Conservation (phyloP, 1,140 invertebrate genomes). For the Panagrolaimus sp. region DNA sequence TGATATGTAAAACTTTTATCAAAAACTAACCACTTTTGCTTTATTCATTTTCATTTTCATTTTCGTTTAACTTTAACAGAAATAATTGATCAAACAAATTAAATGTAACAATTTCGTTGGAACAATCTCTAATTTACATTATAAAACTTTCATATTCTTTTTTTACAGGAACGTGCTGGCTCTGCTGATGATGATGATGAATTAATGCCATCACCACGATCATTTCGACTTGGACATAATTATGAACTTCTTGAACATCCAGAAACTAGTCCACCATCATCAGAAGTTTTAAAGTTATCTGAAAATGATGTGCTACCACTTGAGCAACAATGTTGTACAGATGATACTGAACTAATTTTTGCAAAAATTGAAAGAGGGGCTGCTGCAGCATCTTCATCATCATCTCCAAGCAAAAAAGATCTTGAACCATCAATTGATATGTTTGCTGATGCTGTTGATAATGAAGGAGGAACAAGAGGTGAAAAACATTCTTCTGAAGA, state of each 20-base stretch:
- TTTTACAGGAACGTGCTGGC: neutral
- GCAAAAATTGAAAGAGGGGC: too few relatives aligned
- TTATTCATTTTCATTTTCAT: too few relatives aligned
- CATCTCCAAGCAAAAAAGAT: neutral
- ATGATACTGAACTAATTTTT: too few relatives aligned
- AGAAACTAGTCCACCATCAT: neutral
- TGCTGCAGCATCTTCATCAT: too few relatives aligned
- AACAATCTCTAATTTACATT: neutral
- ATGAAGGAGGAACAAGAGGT: too few relatives aligned
- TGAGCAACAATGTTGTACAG: neutral
- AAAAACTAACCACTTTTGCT: too few relatives aligned
- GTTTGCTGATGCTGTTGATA: neutral
- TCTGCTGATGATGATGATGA: neutral
- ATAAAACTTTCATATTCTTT: neutral
- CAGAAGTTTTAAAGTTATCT: neutral
- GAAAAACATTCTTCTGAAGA: too few relatives aligned
- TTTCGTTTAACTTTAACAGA: too few relatives aligned
- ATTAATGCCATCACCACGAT: neutral
- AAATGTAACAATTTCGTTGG: too few relatives aligned
- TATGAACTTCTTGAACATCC: slow-evolving; percentile 7
- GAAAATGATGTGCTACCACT: neutral
- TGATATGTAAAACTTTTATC: too few relatives aligned
- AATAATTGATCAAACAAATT: too few relatives aligned
- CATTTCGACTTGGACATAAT: neutral
- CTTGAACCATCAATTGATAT: neutral